Evolutionary conservation across 2,113 vertebrate species (phyloP).

Genomic region (Megaceryle maxima): DNA sequence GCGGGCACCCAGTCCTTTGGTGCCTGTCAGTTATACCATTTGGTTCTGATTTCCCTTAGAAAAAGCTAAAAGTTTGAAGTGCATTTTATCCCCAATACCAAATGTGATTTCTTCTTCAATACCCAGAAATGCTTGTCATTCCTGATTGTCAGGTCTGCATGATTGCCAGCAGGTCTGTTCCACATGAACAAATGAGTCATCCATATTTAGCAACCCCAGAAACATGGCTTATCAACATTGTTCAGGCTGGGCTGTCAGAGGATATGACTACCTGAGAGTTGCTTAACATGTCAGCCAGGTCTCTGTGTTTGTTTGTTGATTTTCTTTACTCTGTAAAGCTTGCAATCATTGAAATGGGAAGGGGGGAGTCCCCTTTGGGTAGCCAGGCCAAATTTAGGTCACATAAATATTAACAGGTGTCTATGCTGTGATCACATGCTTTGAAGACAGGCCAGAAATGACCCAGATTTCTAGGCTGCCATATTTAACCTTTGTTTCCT

Average conservation of each 20-base stretch:
- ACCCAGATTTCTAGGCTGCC: not conserved
- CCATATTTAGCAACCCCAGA: not conserved
- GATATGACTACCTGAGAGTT: not conserved
- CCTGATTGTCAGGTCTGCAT: not conserved
- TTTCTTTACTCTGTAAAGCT: not conserved
- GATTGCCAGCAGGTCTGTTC: not conserved
- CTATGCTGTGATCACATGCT: not conserved
- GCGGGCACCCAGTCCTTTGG: not conserved
- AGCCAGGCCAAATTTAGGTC: not conserved
- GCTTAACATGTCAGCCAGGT: not conserved
- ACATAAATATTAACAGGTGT: not conserved
- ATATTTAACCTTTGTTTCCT: not conserved
- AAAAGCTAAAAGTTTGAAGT: not conserved
- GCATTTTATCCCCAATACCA: not conserved
- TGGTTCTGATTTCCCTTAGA: not conserved
- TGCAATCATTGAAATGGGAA: not conserved
- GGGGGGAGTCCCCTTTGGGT: not conserved
- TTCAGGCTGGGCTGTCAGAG: not conserved
- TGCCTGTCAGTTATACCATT: not conserved
- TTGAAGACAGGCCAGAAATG: not conserved
- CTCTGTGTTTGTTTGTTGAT: not conserved
- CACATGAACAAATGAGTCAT: not conserved
- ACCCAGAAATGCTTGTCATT: not conserved
- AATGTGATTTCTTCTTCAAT: not conserved
- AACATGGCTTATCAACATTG: not conserved